A percentile compares a stretch with the other conserved stretches of the same genome.
These are phyloP conservation scores for Phaethon lepturus DNA, from an alignment of 2,113 vertebrate genomes.

Conservation along the genomic window DNA sequence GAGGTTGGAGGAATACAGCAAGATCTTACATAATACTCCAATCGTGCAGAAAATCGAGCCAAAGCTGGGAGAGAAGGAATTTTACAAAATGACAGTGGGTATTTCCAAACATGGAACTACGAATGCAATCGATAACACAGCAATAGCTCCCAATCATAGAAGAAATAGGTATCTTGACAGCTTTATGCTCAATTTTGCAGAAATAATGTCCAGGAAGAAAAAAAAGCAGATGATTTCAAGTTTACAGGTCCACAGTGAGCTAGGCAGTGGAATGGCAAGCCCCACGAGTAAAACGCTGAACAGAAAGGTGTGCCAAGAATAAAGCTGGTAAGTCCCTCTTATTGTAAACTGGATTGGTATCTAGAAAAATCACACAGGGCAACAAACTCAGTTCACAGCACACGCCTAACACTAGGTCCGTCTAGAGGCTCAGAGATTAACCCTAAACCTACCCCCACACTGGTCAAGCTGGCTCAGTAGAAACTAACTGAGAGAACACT, in stretches of 20 bases:
- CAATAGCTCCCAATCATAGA: not conserved
- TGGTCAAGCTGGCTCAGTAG: not conserved
- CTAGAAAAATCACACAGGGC: not conserved
- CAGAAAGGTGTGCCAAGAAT: not conserved
- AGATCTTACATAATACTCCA: slow-evolving; percentile 61
- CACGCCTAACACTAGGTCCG: not conserved
- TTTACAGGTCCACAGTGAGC: not conserved
- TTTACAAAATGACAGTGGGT: not conserved
- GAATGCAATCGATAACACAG: not conserved
- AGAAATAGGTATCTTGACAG: not conserved
- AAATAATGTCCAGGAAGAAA: not conserved
- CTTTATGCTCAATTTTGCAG: not conserved
- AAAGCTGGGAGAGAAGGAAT: not conserved
- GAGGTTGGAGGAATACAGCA: not conserved
- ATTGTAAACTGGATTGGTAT: not conserved
- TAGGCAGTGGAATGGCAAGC: not conserved
- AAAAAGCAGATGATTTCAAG: not conserved
- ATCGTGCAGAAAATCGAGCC: not conserved
- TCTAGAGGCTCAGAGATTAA: not conserved
- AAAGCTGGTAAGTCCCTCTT: not conserved
- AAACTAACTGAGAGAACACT: not conserved
- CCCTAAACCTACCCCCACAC: not conserved
- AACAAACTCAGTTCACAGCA: fast-evolving
- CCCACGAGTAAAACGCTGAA: not conserved
- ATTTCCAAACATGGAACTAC: not conserved